Evolutionary conservation across 30 jellyfish, hydroid and myxozoan genomes (phyloP).

Genomic region (Nemopilema nomurai): DNA sequence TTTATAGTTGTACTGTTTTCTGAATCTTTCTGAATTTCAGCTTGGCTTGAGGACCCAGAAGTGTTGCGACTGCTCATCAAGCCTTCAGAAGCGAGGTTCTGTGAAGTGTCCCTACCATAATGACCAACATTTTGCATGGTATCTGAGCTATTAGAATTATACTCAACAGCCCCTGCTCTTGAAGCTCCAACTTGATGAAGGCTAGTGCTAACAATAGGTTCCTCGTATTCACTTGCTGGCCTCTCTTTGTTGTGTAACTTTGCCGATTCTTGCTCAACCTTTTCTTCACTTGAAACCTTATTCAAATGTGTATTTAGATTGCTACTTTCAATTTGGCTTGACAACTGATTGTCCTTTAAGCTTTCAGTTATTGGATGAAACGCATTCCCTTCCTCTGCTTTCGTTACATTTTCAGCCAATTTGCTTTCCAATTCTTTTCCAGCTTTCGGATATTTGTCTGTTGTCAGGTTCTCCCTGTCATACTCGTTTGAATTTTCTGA

Average conservation of each 20-base stretch:
- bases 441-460: not conserved
- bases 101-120: not conserved
- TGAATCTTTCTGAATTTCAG: not conserved
- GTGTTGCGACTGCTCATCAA: not conserved
- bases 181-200: not conserved
- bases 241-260: not conserved
- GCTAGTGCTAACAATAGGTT: not conserved
- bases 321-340: not conserved
- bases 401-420: not conserved
- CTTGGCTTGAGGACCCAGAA: not conserved
- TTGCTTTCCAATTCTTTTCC: not conserved
- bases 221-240: not conserved
- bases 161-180: not conserved
- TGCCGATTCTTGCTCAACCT: not conserved
- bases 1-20: conserved; percentile 45
- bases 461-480: not conserved
- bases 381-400: not conserved
- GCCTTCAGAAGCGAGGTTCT: not conserved
- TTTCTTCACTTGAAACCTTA: not conserved
- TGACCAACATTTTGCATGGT: not conserved
- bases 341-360: not conserved
- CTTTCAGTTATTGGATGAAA: not conserved
- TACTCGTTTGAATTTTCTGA: not conserved
- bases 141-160: not conserved
- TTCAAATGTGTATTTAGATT: not conserved